phyloP scores from a whole-genome alignment of 2,888 invertebrate species.

The Drosophila gaucha region DNA sequence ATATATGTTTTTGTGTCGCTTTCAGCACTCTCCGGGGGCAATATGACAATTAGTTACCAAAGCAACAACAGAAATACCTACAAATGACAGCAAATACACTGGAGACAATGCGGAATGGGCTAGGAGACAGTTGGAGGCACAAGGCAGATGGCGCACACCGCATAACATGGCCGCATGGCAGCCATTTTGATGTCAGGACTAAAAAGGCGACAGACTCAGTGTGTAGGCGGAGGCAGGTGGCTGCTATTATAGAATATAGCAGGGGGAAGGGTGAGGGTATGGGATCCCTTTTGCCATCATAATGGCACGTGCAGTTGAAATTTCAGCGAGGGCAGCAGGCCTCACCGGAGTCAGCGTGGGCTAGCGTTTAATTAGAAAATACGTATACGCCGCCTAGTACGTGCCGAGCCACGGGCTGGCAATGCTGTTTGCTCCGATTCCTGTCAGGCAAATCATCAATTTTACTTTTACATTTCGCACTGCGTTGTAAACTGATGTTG shows the following conservation, averaged over 20 bases:
- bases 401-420: slow-evolving; percentile 35
- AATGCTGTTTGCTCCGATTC: slow-evolving; percentile 28
- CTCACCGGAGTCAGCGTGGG: slow-evolving; percentile 14
- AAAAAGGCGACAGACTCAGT: slow-evolving; percentile 43
- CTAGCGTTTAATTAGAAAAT: slow-evolving; percentile 73
- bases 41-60: slow-evolving; percentile 78
- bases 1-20: slow-evolving; percentile 52
- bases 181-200: slow-evolving; percentile 74
- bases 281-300: slow-evolving; percentile 17
- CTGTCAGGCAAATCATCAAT: slow-evolving; percentile 73
- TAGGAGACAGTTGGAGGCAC: background rate
- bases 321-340: slow-evolving; percentile 33
- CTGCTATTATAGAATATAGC: slow-evolving; percentile 14
- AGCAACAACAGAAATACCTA: slow-evolving; percentile 79
- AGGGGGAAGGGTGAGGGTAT: background rate
- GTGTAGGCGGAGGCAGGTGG: slow-evolving; percentile 50
- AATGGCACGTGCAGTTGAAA: slow-evolving; percentile 69
- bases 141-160: slow-evolving; percentile 32
- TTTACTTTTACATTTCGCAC: slow-evolving; percentile 50
- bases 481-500: slow-evolving; percentile 26
- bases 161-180: slow-evolving; percentile 65
- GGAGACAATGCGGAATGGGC: slow-evolving; percentile 36
- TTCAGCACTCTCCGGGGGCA: slow-evolving; percentile 66
- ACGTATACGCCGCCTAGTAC: slow-evolving; percentile 69
- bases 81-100: slow-evolving; percentile 75